Percentiles rank a stretch among this genome's conserved stretches.
These are phyloP conservation scores for Trematocara macrostoma DNA, from an alignment of 2,113 vertebrate genomes.

Conservation along the genomic window DNA sequence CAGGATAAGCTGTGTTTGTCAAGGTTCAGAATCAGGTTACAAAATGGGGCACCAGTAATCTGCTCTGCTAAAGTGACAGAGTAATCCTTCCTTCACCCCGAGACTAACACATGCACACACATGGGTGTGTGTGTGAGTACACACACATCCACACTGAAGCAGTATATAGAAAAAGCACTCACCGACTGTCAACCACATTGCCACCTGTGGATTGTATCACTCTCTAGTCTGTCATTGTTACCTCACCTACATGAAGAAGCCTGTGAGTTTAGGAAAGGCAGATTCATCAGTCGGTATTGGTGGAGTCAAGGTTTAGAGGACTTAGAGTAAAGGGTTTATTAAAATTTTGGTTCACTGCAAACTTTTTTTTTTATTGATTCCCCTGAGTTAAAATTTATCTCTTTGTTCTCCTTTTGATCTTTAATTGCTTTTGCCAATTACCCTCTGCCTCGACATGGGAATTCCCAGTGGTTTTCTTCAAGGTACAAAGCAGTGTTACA, in stretches of 20 bases:
- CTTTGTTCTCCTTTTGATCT: slow-evolving; percentile 28
- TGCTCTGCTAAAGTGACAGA: slow-evolving; percentile 13
- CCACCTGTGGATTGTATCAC: neutral
- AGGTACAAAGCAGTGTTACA: neutral
- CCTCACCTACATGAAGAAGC: neutral
- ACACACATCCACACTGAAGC: neutral
- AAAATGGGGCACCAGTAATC: slow-evolving; percentile 27
- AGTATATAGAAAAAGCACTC: neutral
- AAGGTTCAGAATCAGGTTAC: slow-evolving; percentile 28
- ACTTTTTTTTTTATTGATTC: neutral
- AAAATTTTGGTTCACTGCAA: neutral
- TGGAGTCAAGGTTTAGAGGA: neutral
- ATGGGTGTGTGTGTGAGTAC: neutral
- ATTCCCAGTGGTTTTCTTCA: neutral
- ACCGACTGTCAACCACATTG: neutral
- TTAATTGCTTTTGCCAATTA: neutral
- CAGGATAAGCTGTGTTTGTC: slow-evolving; percentile 50
- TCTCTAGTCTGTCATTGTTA: neutral
- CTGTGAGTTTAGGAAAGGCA: neutral
- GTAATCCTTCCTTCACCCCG: neutral
- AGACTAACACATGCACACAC: neutral
- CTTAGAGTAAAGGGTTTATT: neutral
- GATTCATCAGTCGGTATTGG: neutral
- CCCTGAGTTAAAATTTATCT: neutral
- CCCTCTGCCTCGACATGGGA: neutral